A percentile compares a stretch with the other conserved stretches of the same genome.
These are phyloP conservation scores for Phaethon lepturus DNA, from an alignment of 2,113 vertebrate genomes.

Conservation along the genomic window DNA sequence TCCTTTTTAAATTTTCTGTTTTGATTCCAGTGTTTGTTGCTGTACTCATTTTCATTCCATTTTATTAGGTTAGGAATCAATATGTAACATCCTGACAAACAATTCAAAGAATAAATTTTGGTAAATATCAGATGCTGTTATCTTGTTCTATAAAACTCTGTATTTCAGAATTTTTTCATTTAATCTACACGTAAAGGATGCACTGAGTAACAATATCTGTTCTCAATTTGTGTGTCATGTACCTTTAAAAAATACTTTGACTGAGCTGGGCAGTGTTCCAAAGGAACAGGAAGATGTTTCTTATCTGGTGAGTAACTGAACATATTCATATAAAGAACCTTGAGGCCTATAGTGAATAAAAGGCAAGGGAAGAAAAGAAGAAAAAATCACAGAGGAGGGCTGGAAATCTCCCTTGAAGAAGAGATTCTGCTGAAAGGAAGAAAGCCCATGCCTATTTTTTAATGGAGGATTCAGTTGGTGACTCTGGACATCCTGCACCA, in stretches of 20 bases:
- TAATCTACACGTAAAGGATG: not conserved
- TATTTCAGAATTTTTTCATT: not conserved
- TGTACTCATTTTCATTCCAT: not conserved
- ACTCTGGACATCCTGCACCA: not conserved
- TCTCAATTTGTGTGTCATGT: not conserved
- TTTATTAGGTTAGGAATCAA: not conserved
- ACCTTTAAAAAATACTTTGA: not conserved
- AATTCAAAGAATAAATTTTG: not conserved
- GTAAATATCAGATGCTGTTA: not conserved
- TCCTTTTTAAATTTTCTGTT: not conserved
- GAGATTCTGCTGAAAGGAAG: not conserved
- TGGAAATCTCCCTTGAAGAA: not conserved
- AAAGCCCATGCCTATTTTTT: not conserved
- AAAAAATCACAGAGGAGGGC: not conserved
- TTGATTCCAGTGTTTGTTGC: not conserved
- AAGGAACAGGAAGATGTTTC: not conserved
- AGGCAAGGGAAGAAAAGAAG: not conserved
- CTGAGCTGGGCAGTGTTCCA: not conserved
- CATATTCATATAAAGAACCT: not conserved
- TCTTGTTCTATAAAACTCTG: not conserved
- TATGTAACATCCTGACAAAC: not conserved
- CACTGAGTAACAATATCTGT: not conserved
- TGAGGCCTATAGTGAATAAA: not conserved
- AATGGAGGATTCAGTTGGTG: not conserved
- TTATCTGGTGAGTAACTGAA: not conserved